Percentiles rank a stretch among this genome's conserved stretches.
phyloP scores from a whole-genome alignment of 2,797 vertebrate genomes.

The Threskiornis aethiopicus region DNA sequence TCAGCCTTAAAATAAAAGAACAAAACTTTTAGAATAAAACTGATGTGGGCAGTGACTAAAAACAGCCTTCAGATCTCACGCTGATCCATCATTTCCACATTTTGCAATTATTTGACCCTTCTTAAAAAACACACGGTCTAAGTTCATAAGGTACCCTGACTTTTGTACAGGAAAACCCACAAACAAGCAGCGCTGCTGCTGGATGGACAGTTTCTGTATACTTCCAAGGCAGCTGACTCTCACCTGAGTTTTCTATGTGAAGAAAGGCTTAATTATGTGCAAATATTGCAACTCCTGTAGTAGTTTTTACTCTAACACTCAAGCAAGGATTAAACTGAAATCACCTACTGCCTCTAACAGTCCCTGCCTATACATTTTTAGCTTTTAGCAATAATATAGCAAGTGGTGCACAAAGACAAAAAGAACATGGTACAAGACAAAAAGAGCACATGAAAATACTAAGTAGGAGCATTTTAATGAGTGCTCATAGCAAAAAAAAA shows the following conservation, averaged over 20 bases:
- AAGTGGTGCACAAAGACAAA: not conserved
- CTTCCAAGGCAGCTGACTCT: not conserved
- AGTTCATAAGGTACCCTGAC: not conserved
- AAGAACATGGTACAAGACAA: not conserved
- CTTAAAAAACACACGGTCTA: not conserved
- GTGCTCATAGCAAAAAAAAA: not conserved
- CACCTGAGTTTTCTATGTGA: not conserved
- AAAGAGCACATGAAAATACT: not conserved
- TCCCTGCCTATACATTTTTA: not conserved
- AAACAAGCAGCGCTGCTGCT: not conserved
- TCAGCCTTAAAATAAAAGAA: not conserved
- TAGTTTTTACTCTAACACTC: not conserved
- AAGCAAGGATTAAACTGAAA: not conserved
- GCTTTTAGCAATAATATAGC: not conserved
- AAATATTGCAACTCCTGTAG: not conserved
- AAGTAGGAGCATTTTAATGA: not conserved
- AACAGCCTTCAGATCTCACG: not conserved
- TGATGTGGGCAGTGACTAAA: not conserved
- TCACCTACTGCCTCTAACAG: not conserved
- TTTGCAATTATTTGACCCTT: too few relatives aligned
- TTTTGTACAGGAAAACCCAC: too few relatives aligned
- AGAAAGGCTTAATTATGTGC: not conserved
- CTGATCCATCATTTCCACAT: not conserved
- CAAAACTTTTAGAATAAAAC: not conserved
- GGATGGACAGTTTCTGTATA: rapidly evolving